Base-by-base conservation (phyloP, 64 coral and sea anemone species). In the Actinia equina region DNA sequence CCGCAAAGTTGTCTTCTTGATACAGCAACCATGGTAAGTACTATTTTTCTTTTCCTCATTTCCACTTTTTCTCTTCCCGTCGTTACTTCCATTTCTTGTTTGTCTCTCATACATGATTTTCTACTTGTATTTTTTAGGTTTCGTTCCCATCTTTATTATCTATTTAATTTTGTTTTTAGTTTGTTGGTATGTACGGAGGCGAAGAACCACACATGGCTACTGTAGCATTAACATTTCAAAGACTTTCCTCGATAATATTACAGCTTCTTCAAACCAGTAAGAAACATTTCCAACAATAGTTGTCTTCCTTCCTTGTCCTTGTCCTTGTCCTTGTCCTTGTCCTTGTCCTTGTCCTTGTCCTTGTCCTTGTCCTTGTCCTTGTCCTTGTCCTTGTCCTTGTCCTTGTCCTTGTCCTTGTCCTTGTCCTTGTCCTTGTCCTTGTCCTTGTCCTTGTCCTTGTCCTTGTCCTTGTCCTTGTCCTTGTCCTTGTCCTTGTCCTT, bases 161-260 rank as follows among this genome's bases (percentile, higher is more conserved):
- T 37, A 37, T 37, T 37, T 37, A 37, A 37, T 20, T 65, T 74
- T 26, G 7, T 74, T 12, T 74, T 17, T 74, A 96, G 94, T 90
- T 96, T 11, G 88, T 93, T n/a, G 91, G 94, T 1, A 96, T 96
- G 94, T 96, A 96, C 26, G 91, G 87, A 17, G 85, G 88, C 17
- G 85, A 90, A 69, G 82, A 86, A 13, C 51, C 27, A 17, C 94
- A 96, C 82, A 70, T 86, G 30, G 83, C 77, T 18, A 82, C 91
- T 43, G 80, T 95, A 2, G 43, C 87, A 16, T 45, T 62, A 23
- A 44, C 91, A 52, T 95, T 95, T 65, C 87, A 86, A 86, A 87
- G 59, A 83, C 80, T 95, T 23, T 84, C 91, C 3, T 54, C 87
- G 19, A 74, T 79, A 3, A 44, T 89, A 25, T 64, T 95, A 18